Evolutionary conservation across 2,888 invertebrate species (phyloP).

Genomic region (Oscheius onirici): DNA sequence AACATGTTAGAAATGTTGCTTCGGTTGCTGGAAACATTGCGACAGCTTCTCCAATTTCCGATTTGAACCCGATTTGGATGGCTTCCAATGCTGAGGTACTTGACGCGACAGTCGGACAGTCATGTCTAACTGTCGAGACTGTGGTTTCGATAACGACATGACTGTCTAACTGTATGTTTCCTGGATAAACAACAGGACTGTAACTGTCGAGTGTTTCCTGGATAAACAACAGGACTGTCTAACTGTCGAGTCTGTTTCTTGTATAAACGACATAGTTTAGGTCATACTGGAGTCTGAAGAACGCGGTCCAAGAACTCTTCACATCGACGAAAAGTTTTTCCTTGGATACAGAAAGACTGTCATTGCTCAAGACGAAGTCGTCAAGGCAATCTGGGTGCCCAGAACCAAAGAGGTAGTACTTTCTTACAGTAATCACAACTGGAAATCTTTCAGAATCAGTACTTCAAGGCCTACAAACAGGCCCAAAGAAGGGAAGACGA

Average conservation of each 20-base stretch:
- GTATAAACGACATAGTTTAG: no score
- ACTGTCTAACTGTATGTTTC: no score
- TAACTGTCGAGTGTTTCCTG: no score
- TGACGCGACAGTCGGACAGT: no score
- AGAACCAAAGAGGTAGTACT: conserved; percentile 76
- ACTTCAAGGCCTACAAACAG: conserved; percentile 88
- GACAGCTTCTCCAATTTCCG: conserved; percentile 94
- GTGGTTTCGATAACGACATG: no score
- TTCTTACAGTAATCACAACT: not conserved
- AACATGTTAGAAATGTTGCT: conserved; percentile 93
- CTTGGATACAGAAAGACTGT: conserved; percentile 85
- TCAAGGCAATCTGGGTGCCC: conserved; percentile 84
- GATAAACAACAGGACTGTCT: no score
- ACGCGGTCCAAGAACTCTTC: conserved; percentile 65
- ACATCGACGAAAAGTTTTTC: conserved; percentile 83
- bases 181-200: no score
- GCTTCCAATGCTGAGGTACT: conserved; percentile 77
- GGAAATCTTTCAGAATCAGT: conserved; percentile 76
- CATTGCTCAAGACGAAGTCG: conserved; percentile 81
- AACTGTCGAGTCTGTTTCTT: no score
- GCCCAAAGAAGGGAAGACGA: conserved; percentile 91
- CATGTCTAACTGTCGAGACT: no score
- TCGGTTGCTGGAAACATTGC: conserved; percentile 91
- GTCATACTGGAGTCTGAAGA: conserved; percentile 62
- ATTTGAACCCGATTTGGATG: conserved; percentile 90